Evolutionary conservation across 2,797 vertebrate species (phyloP), one percentile per base, ranked within the genome.

Genomic region (Vireo griseus): DNA sequence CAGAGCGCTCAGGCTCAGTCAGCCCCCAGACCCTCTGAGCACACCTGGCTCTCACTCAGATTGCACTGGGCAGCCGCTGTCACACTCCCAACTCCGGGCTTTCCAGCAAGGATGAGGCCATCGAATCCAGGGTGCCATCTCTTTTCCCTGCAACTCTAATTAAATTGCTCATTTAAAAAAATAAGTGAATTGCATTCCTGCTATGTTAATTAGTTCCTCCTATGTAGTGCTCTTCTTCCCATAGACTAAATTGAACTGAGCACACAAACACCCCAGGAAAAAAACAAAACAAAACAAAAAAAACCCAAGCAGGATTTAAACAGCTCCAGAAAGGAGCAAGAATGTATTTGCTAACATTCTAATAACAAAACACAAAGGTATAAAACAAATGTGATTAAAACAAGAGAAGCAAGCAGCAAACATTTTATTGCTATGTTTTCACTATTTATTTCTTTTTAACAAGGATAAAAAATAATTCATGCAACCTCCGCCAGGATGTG

Each of bases 391-490:
- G 58, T 91, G 91, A 96, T 94, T 95, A 91, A 90, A 96, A 86
- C 47, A 84, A 93, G 91, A 94, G 93, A 96, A 96, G 81, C 96
- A 96, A 94, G 82, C 87, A 95, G 96, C 84, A 75, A 88, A 88
- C 65, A 82, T 86, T 95, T 92, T 90, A 95, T 97, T 97, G 94
- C 85, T 90, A 83, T 96, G 86, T 96, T 94, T 96, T 93, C 95
- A 90, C 90, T 97, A 96, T 95, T 98, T 97, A 97, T 94, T 96
- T 92, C 96, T 92, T 97, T 97, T 97, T 96, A 93, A 96, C 95
- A 97, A 91, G 95, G 95, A 95, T 96, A 96, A 96, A 97, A 97
- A 97, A 97, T 97, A 97, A 97, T 94, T 95, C 94, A 76, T 89
- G 84, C 71, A 86, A 94, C 96, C 95, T 96, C 87, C 20, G 18